Evolutionary conservation across 2,888 invertebrate species (phyloP).

Genomic region (Oasisia sp.): DNA sequence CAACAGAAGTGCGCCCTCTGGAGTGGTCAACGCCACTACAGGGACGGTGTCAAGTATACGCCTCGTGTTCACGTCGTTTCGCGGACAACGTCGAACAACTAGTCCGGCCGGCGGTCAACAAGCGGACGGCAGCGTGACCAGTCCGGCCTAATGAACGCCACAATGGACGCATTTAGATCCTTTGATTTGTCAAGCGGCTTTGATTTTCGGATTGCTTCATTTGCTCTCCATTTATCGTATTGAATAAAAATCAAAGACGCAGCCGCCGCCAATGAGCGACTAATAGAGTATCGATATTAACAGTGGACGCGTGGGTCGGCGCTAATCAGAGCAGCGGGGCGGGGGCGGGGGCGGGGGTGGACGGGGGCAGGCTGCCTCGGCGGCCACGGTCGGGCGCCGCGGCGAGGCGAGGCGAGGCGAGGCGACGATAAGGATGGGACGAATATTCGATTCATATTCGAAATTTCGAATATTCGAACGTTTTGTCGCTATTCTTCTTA

Average conservation of each 20-base stretch:
- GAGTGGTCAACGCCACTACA: background rate
- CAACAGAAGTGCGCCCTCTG: background rate
- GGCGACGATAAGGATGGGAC: too few species aligned
- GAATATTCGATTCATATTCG: too few species aligned
- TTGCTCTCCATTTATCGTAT: conserved; percentile 3
- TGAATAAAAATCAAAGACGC: conserved; percentile 11
- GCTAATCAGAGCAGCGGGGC: conserved; percentile 18
- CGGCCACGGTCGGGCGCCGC: background rate
- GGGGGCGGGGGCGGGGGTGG: conserved; percentile 13
- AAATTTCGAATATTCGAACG: too few species aligned
- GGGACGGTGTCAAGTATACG: background rate
- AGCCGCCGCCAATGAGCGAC: background rate
- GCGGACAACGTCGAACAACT: background rate
- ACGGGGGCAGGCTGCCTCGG: background rate
- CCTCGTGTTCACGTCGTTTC: background rate
- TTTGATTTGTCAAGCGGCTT: conserved; percentile 17
- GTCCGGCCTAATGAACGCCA: background rate
- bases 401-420: too few species aligned
- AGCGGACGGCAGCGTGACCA: background rate
- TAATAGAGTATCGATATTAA: conserved; percentile 12
- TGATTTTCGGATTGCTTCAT: conserved; percentile 6
- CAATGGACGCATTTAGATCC: background rate
- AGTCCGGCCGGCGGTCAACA: background rate
- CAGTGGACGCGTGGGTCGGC: background rate
- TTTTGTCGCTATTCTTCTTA: too few species aligned